Base-by-base conservation (phyloP, 2,888 invertebrate genomes). In the Ligdia adustata region DNA sequence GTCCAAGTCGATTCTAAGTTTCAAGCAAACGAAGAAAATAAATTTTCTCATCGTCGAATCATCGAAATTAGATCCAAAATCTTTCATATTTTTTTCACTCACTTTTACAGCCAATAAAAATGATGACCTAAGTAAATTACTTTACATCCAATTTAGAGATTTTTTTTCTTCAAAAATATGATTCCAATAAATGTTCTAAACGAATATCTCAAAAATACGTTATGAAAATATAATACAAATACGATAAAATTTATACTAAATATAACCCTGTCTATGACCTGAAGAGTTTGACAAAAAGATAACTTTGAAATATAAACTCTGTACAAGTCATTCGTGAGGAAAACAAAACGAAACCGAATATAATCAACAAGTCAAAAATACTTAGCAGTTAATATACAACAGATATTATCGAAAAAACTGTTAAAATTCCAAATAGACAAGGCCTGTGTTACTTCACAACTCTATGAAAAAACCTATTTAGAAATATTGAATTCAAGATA, bases 211-310 rank as follows among this genome's bases (percentile, higher is more conserved):
- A 90, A 90, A 90, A 89, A 90, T 88, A 88, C 82, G 65, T 88
- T 89, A 87, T 88, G 89, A 88, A 90, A 90, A 90, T 90, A 87
- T 89, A 89, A 89, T 88, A 87, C 85, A 82, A 84, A 90, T 86
- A 87, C 86, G 86, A 86, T 89, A 90, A 88, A 89, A 87, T 89
- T 89, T 89, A 89, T 86, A 89, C 89, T 90, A 88, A 89, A 89
- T 89, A 86, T 88, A 89, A 90, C 90, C 90, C 90, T 90, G 90
- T 89, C 88, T 89, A 89, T 89, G 90, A 90, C 90, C 90, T 90
- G 90, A 89, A 89, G 89, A 88, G 87, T 86, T 86, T 74, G 72
- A 80, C 82, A 73, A 66, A 80, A 88, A 79, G 62, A 60, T 63
- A 72, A 68, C 69, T 75, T 72, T 71, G 68, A 66, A 81, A 79